Percentiles rank a stretch among this genome's conserved stretches.
Evolutionary conservation across 2,888 invertebrate genomes (phyloP).

Genomic region (Teleiodes luculella): DNA sequence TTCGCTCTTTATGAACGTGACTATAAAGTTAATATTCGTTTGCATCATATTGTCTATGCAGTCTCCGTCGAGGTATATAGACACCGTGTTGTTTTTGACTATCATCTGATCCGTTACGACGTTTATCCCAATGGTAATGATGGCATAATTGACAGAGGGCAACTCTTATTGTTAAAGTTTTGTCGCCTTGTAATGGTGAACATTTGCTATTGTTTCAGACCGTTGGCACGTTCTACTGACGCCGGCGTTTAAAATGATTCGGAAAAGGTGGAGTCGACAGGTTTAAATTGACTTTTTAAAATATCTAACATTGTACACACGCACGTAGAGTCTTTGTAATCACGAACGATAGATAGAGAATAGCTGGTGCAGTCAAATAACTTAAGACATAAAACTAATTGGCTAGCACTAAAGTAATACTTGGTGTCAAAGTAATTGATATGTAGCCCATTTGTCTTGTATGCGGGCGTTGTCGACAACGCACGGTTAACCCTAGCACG

Average conservation of each 20-base stretch:
- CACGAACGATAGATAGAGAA: background rate
- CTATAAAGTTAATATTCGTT: constrained; percentile 47
- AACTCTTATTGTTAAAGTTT: constrained; percentile 76
- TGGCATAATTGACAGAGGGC: constrained; percentile 76
- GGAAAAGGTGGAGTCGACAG: constrained; percentile 65
- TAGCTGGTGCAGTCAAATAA: background rate
- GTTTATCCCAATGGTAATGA: constrained; percentile 76
- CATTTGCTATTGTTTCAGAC: constrained; percentile 64
- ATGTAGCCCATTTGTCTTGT: constrained; percentile 58
- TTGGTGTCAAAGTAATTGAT: constrained; percentile 71
- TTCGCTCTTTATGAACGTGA: constrained; percentile 37
- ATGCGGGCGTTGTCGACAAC: constrained; percentile 63
- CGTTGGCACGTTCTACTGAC: constrained; percentile 50
- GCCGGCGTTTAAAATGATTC: constrained; percentile 50
- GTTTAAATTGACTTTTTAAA: constrained; percentile 37
- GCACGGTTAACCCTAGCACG: constrained; percentile 36
- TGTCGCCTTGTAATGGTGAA: constrained; percentile 74
- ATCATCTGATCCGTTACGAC: constrained; percentile 71
- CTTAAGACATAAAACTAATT: constrained; percentile 63
- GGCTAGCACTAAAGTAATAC: constrained; percentile 58
- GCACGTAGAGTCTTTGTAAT: background rate
- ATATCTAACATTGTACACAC: background rate
- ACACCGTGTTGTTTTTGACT: constrained; percentile 67
- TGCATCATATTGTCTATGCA: constrained; percentile 30
- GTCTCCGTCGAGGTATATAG: constrained; percentile 44